Evolutionary conservation across 2,888 invertebrate species (phyloP), one percentile per base, ranked within the genome.

Genomic region (Leptodirus hochenwartii): DNA sequence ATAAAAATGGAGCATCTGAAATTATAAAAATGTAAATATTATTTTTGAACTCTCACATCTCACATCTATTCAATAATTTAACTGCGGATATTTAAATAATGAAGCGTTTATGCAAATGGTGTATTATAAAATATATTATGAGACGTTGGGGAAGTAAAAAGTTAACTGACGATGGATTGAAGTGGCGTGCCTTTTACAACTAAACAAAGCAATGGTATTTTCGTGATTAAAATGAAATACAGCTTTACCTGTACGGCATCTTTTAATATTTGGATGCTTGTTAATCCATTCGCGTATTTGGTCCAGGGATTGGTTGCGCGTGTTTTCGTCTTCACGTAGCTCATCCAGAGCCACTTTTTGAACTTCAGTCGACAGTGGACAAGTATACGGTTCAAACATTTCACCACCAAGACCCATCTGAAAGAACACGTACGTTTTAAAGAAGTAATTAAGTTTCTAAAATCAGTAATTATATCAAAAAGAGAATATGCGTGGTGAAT

Each of bases 221-320:
- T n/a, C n/a, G n/a, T n/a, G n/a, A n/a, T n/a, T n/a, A 13, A 14
- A 11, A 32, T n/a, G 6, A 2, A 24, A 15, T n/a, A 26, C 25
- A 28, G 30, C 24, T 52, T 51, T 44, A 73, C 73, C 75, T 37
- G 78, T 80, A 37, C 85, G 66, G 51, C 85, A 85, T 44, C 67
- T 70, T 43, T 69, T 77, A 39, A 87, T 87, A 32, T 71, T 66
- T 0, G 80, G 77, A 56, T 85, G 82, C 51, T 82, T 84, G 27
- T 63, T 59, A 38, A 85, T 79, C 69, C 84, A 87, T 41, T 82
- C 75, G 30, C 80, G 64, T 59, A 87, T 69, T 48, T 82, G 81
- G 8, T 66, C 58, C 43, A 87, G 46, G 0, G 80, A 73, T 41
- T 84, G 78, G 4, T 73, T 68, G 25, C 81, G 60, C 4, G 72